Evolutionary conservation across 2,888 invertebrate species (phyloP).

Genomic region (Agrotis ipsilon): DNA sequence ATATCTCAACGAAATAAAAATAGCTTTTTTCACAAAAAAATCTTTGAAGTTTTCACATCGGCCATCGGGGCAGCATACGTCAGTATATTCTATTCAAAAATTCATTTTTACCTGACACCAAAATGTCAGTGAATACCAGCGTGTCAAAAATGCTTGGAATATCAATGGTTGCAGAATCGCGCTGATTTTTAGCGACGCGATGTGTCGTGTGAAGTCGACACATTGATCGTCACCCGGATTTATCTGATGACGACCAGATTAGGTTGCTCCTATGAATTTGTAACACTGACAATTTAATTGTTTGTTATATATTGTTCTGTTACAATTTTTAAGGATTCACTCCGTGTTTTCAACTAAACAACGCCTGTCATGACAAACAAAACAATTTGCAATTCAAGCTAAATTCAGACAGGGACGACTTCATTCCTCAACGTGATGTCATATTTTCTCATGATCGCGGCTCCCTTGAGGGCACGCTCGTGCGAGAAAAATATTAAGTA

Average conservation of each 20-base stretch:
- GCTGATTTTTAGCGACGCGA: conserved; percentile 21
- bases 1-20: conserved; percentile 17
- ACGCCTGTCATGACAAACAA: conserved; percentile 45
- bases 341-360: conserved; percentile 13
- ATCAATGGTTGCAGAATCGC: conserved; percentile 23
- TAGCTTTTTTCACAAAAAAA: conserved; percentile 14
- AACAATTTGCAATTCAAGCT: conserved; percentile 35
- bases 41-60: conserved; percentile 11
- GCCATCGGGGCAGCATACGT: background rate
- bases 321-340: conserved; percentile 29
- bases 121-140: conserved; percentile 17
- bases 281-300: conserved; percentile 1
- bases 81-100: conserved; percentile 17
- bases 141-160: conserved; percentile 36
- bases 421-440: conserved; percentile 51
- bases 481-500: conserved; percentile 57
- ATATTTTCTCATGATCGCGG: conserved; percentile 52
- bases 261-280: conserved; percentile 19
- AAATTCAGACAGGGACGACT: conserved; percentile 67
- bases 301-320: background rate
- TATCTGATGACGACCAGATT: conserved; percentile 13
- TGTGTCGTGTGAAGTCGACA: conserved; percentile 27
- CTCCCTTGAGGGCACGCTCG: conserved; percentile 37
- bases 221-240: conserved; percentile 20
- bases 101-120: conserved; percentile 7